Base-by-base conservation (phyloP, 1,140 invertebrate genomes). In the Kradibia gibbosae region DNA sequence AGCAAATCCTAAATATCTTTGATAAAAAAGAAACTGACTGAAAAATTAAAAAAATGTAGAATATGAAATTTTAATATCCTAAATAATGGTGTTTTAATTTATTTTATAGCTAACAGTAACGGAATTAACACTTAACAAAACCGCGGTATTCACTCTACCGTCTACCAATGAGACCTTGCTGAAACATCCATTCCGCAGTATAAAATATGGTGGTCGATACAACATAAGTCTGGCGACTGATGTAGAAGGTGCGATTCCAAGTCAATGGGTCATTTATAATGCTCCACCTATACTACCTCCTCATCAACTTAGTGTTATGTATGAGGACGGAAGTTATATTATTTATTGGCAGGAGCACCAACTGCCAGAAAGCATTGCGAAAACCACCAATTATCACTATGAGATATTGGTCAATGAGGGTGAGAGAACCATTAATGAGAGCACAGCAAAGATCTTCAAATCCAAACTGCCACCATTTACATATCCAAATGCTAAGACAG, bases 171-270 rank as follows among this genome's bases (percentile, higher is more conserved):
- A 89, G 31, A 91, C 91, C 0, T 84, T 88, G 0, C 86, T 94
- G 10, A 88, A 88, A 50, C 93, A 94, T 80, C 90, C 88, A 0
- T 92, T 95, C 62, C 87, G 90, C 20, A 90, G 91, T 31, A 90
- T 95, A 3, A 93, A 93, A 13, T 90, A 93, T 48, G 95, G 95
- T 28, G 95, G 93, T 0, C 87, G 93, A 50, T 96, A 95, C 86
- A 92, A 92, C 70, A 89, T 95, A 22, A 92, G 91, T 28, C 89
- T 95, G 7, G 84, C 91, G 10, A 94, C 94, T 2, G 91, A 92
- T 75, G 91, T 90, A 11, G 83, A 85, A 15, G 88, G 88, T 81
- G 92, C 93, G 1, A 92, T 89, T 73, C 86, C 84, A 20, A 91
- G 88, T 65, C 90, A 88, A 34, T 88, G 91, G 42, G 89, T 93